Evolutionary conservation across 2,113 vertebrate species (phyloP).

Genomic region (Prolemur simus): DNA sequence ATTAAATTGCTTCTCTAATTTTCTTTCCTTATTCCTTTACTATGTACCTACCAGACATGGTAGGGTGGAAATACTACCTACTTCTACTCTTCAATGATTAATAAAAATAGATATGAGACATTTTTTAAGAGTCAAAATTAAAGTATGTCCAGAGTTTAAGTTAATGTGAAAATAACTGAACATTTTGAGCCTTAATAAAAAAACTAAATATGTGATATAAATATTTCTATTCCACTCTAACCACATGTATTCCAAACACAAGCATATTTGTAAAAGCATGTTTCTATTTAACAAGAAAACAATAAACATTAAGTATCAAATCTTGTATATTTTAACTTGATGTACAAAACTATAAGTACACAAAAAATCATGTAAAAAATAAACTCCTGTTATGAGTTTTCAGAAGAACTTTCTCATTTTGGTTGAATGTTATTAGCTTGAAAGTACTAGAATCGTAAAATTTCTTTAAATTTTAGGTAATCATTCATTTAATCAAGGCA

Average conservation of each 20-base stretch:
- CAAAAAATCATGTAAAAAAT: neutral
- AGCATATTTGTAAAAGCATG: neutral
- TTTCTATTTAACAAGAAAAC: neutral
- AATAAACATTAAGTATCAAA: neutral
- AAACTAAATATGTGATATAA: neutral
- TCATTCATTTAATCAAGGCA: neutral
- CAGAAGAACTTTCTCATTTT: neutral
- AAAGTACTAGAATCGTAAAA: neutral
- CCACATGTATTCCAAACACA: neutral
- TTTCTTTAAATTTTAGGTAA: neutral
- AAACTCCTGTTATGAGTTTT: neutral
- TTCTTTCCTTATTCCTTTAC: constrained; percentile 13
- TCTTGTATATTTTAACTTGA: neutral
- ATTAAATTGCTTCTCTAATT: constrained; percentile 35
- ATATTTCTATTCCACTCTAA: neutral
- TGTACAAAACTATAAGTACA: neutral
- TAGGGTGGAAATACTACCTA: neutral
- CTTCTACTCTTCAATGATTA: neutral
- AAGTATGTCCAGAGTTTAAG: neutral
- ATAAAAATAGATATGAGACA: neutral
- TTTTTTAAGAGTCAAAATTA: neutral
- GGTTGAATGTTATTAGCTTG: neutral
- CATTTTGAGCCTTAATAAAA: constrained; percentile 13
- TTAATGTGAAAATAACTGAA: neutral
- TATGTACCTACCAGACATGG: neutral